Percentiles rank a stretch among this genome's conserved stretches.
These are phyloP conservation scores for Clepsis dumicolana DNA, from an alignment of 2,888 invertebrate genomes.

Conservation along the genomic window DNA sequence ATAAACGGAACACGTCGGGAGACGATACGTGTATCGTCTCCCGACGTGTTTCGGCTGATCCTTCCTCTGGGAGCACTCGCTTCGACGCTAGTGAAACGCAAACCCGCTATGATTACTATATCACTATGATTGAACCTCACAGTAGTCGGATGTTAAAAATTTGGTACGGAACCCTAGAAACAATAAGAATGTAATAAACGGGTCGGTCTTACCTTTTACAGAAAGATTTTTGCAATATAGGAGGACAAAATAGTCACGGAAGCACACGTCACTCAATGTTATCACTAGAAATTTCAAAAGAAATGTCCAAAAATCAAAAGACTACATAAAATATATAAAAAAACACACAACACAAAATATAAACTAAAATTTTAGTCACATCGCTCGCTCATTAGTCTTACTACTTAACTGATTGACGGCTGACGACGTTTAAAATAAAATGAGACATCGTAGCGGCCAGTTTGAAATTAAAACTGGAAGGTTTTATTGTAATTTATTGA, in stretches of 20 bases:
- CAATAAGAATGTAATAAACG: not conserved
- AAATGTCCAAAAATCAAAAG: constrained; percentile 69
- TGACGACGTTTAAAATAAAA: constrained; percentile 47
- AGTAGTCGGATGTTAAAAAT: no score
- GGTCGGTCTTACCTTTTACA: constrained; percentile 20
- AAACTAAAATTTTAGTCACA: constrained; percentile 83
- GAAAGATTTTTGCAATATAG: constrained; percentile 15
- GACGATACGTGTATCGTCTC: no score
- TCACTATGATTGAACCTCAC: no score
- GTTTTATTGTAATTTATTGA: not conserved
- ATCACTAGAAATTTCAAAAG: constrained; percentile 78
- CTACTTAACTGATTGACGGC: constrained; percentile 57
- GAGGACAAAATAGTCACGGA: constrained; percentile 49
- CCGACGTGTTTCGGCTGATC: no score
- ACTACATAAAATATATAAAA: constrained; percentile 82
- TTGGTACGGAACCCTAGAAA: not conserved
- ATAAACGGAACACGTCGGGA: no score
- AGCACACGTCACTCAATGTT: constrained; percentile 50
- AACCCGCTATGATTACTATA: no score
- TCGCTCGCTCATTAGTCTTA: constrained; percentile 74
- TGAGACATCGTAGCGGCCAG: constrained; percentile 11
- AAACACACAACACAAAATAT: constrained; percentile 84
- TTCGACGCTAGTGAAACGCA: no score
- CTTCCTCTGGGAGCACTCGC: no score
- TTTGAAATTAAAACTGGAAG: not conserved